A percentile compares a stretch with the other conserved stretches of the same genome.
Evolutionary conservation across 2,113 vertebrate genomes (phyloP).

Genomic region (Rousettus leschenaultii): DNA sequence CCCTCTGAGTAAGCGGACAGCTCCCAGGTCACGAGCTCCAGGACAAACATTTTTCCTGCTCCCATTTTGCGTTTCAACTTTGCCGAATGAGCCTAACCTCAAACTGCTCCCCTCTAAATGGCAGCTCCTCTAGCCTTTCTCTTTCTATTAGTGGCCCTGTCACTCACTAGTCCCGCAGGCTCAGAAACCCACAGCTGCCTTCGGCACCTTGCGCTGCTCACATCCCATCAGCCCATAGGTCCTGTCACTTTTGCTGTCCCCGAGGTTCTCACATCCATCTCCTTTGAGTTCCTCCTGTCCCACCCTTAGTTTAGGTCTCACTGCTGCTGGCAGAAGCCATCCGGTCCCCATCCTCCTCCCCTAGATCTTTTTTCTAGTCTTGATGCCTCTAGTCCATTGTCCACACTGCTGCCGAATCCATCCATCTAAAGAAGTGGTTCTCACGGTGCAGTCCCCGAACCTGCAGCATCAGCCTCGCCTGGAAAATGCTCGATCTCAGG

Average conservation of each 20-base stretch:
- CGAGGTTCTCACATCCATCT: neutral
- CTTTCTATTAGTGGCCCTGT: neutral
- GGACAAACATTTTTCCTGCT: neutral
- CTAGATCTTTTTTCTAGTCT: neutral
- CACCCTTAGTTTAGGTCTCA: neutral
- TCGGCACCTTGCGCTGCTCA: too few relatives aligned
- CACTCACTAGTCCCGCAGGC: neutral
- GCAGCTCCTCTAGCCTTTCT: neutral
- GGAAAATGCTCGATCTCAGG: neutral
- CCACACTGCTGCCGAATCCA: neutral
- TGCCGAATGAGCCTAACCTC: neutral
- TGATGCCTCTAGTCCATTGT: neutral
- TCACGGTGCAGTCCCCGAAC: neutral
- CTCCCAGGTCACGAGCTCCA: neutral
- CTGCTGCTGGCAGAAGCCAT: neutral
- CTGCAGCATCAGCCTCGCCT: neutral
- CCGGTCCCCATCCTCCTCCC: neutral
- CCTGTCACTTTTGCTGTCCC: neutral
- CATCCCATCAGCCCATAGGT: rapidly evolving
- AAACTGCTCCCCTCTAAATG: neutral
- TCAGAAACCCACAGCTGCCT: neutral
- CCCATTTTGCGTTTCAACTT: neutral
- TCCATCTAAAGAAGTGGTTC: neutral
- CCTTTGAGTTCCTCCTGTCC: neutral
- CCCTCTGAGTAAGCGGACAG: neutral